Conservation (phyloP, 2,888 invertebrate genomes). For the Sialis lutaria region DNA sequence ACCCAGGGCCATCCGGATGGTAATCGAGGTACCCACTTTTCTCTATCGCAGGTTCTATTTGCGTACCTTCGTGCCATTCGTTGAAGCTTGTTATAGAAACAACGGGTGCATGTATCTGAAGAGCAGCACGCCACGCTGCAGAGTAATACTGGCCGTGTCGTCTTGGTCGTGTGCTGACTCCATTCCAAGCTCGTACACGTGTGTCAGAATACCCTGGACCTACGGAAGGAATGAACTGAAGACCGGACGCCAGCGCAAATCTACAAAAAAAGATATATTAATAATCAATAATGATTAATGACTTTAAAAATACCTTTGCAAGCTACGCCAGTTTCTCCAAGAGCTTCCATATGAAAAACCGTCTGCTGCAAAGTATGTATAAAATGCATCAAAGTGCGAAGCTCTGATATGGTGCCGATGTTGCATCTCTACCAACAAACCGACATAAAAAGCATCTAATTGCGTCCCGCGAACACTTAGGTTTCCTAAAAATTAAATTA, state of each 20-base stretch:
- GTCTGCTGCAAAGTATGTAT: constrained; percentile 43
- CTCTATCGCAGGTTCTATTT: constrained; percentile 46
- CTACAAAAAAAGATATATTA: too few relatives aligned
- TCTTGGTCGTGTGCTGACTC: constrained; percentile 29
- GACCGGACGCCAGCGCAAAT: constrained; percentile 35
- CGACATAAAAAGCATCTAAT: constrained; percentile 36
- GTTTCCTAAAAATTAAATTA: constrained; percentile 16
- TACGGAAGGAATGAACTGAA: constrained; percentile 48
- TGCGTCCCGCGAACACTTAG: constrained; percentile 31
- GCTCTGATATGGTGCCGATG: constrained; percentile 32
- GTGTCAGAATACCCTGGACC: constrained; percentile 55
- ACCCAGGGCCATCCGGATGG: constrained; percentile 37
- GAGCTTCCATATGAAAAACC: constrained; percentile 41
- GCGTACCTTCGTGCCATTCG: constrained; percentile 60
- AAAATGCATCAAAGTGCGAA: constrained; percentile 36
- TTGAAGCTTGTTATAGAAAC: constrained; percentile 54
- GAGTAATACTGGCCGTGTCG: constrained; percentile 43
- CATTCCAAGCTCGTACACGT: constrained; percentile 41
- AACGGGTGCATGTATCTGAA: constrained; percentile 33
- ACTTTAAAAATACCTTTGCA: constrained; percentile 19
- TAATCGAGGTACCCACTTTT: constrained; percentile 36
- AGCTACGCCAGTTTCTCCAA: constrained; percentile 30
- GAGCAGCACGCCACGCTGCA: constrained; percentile 39
- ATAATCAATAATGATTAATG: too few relatives aligned
- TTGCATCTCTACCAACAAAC: constrained; percentile 32